phyloP scores from a whole-genome alignment of 2,113 vertebrate genomes.

The Camelus dromedarius region DNA sequence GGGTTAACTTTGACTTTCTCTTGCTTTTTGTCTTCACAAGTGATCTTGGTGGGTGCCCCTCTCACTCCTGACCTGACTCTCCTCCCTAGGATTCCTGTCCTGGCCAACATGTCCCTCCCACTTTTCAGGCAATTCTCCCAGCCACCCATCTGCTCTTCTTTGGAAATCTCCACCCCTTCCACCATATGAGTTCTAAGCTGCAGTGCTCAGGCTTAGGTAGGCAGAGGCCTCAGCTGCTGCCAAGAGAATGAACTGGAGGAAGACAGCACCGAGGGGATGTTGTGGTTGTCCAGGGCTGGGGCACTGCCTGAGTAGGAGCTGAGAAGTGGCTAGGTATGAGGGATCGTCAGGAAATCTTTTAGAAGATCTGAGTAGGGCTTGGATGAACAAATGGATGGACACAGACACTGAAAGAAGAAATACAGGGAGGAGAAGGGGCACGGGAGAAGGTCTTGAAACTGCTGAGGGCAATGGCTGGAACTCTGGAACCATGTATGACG shows the following conservation, averaged over 20 bases:
- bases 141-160: background rate
- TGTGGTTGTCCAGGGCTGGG: too few relatives aligned
- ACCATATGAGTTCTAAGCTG: background rate
- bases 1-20: background rate
- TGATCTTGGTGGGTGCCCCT: too few relatives aligned
- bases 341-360: background rate
- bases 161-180: background rate
- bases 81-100: background rate
- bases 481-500: background rate
- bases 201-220: background rate
- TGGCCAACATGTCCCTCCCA: rapidly evolving
- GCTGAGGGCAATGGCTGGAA: background rate
- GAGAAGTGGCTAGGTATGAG: background rate
- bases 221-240: background rate
- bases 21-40: background rate
- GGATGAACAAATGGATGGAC: background rate
- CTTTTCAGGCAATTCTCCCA: background rate
- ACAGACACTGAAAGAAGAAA: background rate
- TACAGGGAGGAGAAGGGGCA: background rate
- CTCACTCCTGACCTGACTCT: background rate
- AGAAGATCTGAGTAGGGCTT: background rate
- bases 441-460: background rate
- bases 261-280: background rate
- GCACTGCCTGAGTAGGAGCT: background rate
- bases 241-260: background rate